A percentile compares a stretch with the other conserved stretches of the same genome.
These are phyloP conservation scores for Jaculus jaculus DNA, from an alignment of 2,113 vertebrate species.

Conservation along the genomic window DNA sequence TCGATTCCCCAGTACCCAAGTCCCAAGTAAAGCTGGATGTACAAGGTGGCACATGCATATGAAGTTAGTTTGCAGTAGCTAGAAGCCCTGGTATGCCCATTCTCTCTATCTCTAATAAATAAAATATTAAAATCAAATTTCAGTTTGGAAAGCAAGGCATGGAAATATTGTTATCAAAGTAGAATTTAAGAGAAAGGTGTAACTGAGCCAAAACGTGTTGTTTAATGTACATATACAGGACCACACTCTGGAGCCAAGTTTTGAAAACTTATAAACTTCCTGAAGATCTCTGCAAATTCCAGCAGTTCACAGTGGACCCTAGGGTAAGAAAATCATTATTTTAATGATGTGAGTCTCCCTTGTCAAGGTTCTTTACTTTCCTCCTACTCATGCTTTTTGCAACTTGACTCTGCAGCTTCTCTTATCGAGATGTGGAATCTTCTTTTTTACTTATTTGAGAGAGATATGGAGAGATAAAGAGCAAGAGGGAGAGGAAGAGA, in stretches of 20 bases:
- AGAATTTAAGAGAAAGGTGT: neutral
- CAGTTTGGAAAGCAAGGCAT: conserved; percentile 25
- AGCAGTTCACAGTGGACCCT: neutral
- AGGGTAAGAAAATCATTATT: neutral
- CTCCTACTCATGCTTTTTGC: neutral
- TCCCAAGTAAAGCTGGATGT: too few relatives aligned
- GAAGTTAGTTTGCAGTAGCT: too few relatives aligned
- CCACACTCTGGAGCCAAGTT: neutral
- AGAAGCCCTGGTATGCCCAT: too few relatives aligned
- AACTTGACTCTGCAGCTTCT: neutral
- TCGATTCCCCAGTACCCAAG: too few relatives aligned
- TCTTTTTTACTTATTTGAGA: too few relatives aligned
- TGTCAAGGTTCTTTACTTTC: neutral
- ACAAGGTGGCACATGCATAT: too few relatives aligned
- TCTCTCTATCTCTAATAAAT: too few relatives aligned
- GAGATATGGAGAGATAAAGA: too few relatives aligned
- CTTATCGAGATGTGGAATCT: neutral
- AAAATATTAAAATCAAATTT: too few relatives aligned
- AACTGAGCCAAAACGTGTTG: neutral
- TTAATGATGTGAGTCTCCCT: neutral
- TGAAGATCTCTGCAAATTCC: conserved; percentile 5
- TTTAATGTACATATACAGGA: neutral
- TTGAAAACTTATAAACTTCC: neutral
- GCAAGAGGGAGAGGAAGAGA: too few relatives aligned
- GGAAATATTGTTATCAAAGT: neutral